phyloP scores from a whole-genome alignment of 2,888 invertebrate genomes.

The Blomia tropicalis region DNA sequence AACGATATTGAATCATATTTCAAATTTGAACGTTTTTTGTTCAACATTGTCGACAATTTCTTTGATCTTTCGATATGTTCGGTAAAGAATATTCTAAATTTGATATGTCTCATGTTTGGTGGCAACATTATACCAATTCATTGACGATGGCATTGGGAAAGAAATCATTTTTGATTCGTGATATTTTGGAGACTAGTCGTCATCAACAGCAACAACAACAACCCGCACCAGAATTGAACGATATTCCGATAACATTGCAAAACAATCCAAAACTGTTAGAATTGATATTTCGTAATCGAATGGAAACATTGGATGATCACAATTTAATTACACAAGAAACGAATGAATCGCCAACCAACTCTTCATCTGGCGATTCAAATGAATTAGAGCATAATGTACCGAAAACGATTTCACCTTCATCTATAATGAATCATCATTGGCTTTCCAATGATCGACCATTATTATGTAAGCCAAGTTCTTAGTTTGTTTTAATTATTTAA shows the following conservation, averaged over 20 bases:
- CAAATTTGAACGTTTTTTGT: no score
- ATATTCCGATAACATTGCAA: not conserved
- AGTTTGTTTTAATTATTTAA: no score
- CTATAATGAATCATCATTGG: not conserved
- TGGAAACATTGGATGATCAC: not conserved
- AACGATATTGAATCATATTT: no score
- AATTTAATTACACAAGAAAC: not conserved
- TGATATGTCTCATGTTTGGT: not conserved
- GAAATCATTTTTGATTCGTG: slow-evolving; percentile 17
- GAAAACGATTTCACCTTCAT: not conserved
- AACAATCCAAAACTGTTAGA: not conserved
- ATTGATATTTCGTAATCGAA: not conserved
- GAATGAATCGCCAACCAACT: not conserved
- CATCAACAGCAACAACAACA: not conserved
- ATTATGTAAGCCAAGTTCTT: no score
- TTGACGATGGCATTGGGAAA: not conserved
- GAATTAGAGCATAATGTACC: not conserved
- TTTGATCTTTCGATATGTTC: no score
- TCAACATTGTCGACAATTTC: not conserved
- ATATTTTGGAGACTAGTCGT: slow-evolving; percentile 13
- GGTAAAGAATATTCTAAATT: not conserved
- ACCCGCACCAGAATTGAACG: no score
- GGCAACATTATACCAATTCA: slow-evolving; percentile 3
- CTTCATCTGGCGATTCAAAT: not conserved
- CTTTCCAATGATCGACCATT: not conserved